phyloP scores from a whole-genome alignment of 2,797 vertebrate species.

The Strix occidentalis region DNA sequence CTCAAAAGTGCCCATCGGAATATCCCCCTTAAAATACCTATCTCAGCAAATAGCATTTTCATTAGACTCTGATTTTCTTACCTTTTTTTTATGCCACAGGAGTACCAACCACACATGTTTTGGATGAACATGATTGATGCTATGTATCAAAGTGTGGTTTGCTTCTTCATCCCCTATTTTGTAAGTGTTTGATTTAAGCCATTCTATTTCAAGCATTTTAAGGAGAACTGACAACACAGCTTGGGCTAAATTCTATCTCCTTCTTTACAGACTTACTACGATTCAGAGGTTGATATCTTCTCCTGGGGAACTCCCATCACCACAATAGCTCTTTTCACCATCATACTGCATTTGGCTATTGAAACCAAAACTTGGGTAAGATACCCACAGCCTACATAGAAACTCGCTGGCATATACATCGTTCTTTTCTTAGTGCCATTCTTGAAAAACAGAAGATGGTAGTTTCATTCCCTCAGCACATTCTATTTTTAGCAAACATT shows the following conservation, averaged over 20 bases:
- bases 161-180: slow-evolving; percentile 97
- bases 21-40: not conserved
- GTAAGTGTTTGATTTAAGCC: slow-evolving; percentile 79
- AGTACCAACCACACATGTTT: slow-evolving; percentile 95
- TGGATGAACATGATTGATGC: slow-evolving; percentile 99
- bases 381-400: not conserved
- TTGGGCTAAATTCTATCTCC: not conserved
- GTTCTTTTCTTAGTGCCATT: not conserved
- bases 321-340: slow-evolving; percentile 88
- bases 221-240: not conserved
- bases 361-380: slow-evolving; percentile 99
- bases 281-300: slow-evolving; percentile 92
- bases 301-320: slow-evolving; percentile 96
- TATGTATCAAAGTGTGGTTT: slow-evolving; percentile 95
- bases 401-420: not conserved
- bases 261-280: slow-evolving; percentile 86
- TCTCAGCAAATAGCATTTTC: not conserved
- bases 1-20: not conserved
- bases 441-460: not conserved
- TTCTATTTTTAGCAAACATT: slow-evolving; percentile 10
- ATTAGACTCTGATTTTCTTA: not conserved
- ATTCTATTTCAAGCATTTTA: not conserved
- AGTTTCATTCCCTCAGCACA: not conserved
- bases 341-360: slow-evolving; percentile 92
- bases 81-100: slow-evolving; percentile 74